Conservation (phyloP, 2,888 invertebrate genomes). For the Ochlodes sylvanus region DNA sequence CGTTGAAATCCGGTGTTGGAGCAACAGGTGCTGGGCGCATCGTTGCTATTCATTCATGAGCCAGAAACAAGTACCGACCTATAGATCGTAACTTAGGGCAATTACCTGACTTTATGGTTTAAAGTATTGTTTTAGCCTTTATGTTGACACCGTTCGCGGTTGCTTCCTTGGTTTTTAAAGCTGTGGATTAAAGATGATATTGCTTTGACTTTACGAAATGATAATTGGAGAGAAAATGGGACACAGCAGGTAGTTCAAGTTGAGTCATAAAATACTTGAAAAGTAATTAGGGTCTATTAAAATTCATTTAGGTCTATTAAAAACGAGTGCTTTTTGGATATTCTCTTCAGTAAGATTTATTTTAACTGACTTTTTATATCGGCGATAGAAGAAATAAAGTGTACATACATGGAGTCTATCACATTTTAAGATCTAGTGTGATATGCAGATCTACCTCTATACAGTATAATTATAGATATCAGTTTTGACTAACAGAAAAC, state of each 20-base stretch:
- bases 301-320: not conserved
- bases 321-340: not conserved
- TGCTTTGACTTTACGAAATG: not conserved
- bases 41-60: conserved; percentile 37
- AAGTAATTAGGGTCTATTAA: not conserved
- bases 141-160: not conserved
- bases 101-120: conserved; percentile 21
- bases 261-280: conserved; percentile 22
- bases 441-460: too few relatives aligned
- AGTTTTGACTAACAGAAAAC: too few relatives aligned
- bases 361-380: not conserved
- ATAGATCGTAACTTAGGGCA: conserved; percentile 29
- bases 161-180: not conserved
- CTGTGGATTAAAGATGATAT: not conserved
- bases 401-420: not conserved
- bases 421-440: too few relatives aligned
- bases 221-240: not conserved
- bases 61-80: conserved; percentile 29
- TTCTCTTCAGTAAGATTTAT: not conserved
- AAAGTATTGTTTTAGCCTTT: conserved; percentile 19
- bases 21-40: conserved; percentile 33
- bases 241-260: conserved; percentile 11
- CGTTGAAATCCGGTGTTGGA: conserved; percentile 31
- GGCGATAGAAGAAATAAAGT: not conserved
- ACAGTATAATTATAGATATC: too few relatives aligned